Base-by-base conservation (phyloP, 2,888 invertebrate genomes). In the Noctua janthina region DNA sequence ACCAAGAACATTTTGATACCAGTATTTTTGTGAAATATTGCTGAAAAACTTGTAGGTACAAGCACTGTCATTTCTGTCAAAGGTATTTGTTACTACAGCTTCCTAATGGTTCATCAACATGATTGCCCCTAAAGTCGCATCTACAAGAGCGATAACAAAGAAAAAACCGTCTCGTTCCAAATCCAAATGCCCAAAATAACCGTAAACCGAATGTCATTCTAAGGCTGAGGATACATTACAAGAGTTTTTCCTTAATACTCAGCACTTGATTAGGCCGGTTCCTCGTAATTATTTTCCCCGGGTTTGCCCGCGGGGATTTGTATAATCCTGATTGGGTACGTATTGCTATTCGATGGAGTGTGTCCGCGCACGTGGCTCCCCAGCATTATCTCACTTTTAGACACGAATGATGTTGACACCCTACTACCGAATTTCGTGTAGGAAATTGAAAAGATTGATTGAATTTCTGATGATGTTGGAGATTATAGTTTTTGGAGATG, bases 251-350 rank as follows among this genome's bases (percentile, higher is more conserved):
- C 95, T 94, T 94, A 93, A 95, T 94, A 93, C 92, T 91, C 90
- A 90, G 94, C 92, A 95, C 94, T 96, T 96, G 96, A 96, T 96
- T 96, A 96, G 94, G 94, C 94, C 93, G 84, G 92, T 89, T 93
- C 92, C 90, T 91, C 93, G 95, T 96, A 96, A 96, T 96, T 96
- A 96, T 96, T 96, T 96, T 94, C 93, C 93, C 93, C 91, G 90
- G 89, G 89, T 90, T 90, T 90, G 91, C 93, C 94, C 95, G 93
- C 94, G 89, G 91, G 96, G 96, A 96, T 95, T 96, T 95, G 95
- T 95, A 95, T 96, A 96, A 96, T 96, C 96, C 96, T 96, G 96
- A 96, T 96, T 96, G 96, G 96, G 94, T 94, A 94, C 95, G 95
- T 96, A 96, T 96, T 95, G 95, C 94, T 94, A 95, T 91, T 94